Base-by-base conservation (phyloP, 2,797 vertebrate species). In the Halcyon smyrnensis region DNA sequence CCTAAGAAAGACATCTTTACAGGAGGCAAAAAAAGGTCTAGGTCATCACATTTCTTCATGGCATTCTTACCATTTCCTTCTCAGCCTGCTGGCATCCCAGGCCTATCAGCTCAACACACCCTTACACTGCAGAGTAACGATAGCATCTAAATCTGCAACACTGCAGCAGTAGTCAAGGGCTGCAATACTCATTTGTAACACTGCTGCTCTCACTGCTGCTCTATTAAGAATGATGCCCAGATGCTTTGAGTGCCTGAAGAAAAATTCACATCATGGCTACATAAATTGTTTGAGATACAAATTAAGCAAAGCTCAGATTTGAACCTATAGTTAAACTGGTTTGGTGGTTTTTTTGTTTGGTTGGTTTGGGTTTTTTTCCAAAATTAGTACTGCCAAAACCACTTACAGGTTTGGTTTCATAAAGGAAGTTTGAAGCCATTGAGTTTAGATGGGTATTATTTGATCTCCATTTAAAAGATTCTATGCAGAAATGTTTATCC, bases 361-460 rank as follows among this genome's bases (percentile, higher is more conserved):
- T 76, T 87, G 6, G 8, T 30, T 53, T 37, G 37, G 30, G 30
- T 27, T 37, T 21, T 62, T 89, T 48, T 68, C 41, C 32, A 74
- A 73, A 88, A 76, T 91, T 51, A 84, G 17, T 83, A 92, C 45
- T 59, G 69, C 41, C 39, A 87, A 45, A 25, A 91, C 71, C 57
- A 76, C 51, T 85, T 57, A 68, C 60, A 76, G 51, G 56, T 43
- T 10, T 95, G 15, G 45, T 65, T 97, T 95, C 82, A 54, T 57
- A 91, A 78, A 95, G 24, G n/a, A 62, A n/a, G 30, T 91, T 70
- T 83, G 79, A 94, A 96, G 54, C 5, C 63, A 37, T 51, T 81
- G 93, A 54, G 90, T 97, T 94, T 20, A 60, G 86, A 92, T 57
- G 18, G 80, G 57, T 53, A 90, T 93, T 79, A 84, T 8, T 86